These are phyloP conservation scores for Lagodon rhomboides DNA, from an alignment of 2,797 vertebrate genomes.

Conservation along the genomic window DNA sequence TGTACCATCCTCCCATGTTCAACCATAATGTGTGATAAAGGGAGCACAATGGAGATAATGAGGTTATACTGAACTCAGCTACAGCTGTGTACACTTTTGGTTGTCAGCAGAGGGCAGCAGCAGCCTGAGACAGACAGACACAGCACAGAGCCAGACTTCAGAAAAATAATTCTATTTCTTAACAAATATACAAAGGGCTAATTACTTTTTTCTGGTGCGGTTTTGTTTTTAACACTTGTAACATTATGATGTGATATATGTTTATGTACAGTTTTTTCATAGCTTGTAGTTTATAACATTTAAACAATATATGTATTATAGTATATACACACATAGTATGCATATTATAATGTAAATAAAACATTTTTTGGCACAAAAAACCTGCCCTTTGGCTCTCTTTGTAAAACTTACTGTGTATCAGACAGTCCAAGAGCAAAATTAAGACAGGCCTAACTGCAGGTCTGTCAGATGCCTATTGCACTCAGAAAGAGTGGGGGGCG, in stretches of 20 bases:
- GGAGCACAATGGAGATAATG: neutral
- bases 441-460: neutral
- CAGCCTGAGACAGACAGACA: no score
- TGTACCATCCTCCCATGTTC: neutral
- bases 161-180: neutral
- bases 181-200: neutral
- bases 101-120: slow-evolving; percentile 64
- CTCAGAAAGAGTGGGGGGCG: no score
- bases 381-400: no score
- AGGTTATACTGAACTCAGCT: neutral
- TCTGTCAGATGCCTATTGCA: neutral
- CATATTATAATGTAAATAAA: no score
- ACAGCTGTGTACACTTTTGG: neutral
- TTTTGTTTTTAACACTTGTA: no score
- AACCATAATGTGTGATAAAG: neutral
- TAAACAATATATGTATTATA: no score
- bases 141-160: no score
- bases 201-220: neutral
- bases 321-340: no score
- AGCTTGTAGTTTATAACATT: no score
- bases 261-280: no score
- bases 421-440: neutral
- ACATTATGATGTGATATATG: no score
- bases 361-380: no score
- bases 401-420: neutral